Percentiles rank a stretch among this genome's conserved stretches.
phyloP scores from a whole-genome alignment of 2,888 invertebrate genomes.

The Drosophila seclusa region DNA sequence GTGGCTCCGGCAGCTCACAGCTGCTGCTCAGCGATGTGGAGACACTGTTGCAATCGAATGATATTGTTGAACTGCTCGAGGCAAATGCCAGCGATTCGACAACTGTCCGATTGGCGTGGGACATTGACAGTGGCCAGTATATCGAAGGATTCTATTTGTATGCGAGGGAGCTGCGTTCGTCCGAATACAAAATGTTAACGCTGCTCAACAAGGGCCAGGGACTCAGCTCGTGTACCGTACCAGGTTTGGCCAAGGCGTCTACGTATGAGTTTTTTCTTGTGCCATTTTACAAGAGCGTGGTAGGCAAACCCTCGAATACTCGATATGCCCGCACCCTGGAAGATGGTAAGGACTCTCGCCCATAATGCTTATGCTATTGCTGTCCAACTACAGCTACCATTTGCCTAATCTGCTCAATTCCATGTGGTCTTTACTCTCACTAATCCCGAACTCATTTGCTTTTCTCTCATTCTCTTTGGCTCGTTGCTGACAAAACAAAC shows the following conservation, averaged over 20 bases:
- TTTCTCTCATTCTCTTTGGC: background rate
- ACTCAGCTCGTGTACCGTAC: slow-evolving; percentile 90
- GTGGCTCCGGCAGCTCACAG: slow-evolving; percentile 63
- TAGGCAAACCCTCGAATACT: slow-evolving; percentile 94
- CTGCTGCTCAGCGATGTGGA: slow-evolving; percentile 87
- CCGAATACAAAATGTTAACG: slow-evolving; percentile 90
- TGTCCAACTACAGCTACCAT: slow-evolving; percentile 3
- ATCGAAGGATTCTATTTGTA: slow-evolving; percentile 93
- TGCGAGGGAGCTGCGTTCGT: slow-evolving; percentile 87
- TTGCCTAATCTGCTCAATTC: slow-evolving; percentile 30
- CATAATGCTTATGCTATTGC: slow-evolving; percentile 21
- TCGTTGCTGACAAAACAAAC: slow-evolving; percentile 83
- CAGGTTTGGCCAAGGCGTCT: slow-evolving; percentile 92
- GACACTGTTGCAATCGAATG: slow-evolving; percentile 89
- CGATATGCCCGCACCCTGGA: slow-evolving; percentile 92
- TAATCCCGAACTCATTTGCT: slow-evolving; percentile 33
- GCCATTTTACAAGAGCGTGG: slow-evolving; percentile 94
- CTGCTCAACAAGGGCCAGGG: slow-evolving; percentile 91
- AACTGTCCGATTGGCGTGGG: slow-evolving; percentile 94
- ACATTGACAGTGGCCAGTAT: slow-evolving; percentile 90
- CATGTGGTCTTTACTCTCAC: slow-evolving; percentile 2
- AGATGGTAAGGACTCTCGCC: slow-evolving; percentile 88
- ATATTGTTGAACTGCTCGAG: slow-evolving; percentile 92
- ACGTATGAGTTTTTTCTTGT: slow-evolving; percentile 96
- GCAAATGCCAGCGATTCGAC: slow-evolving; percentile 93